phyloP scores from a whole-genome alignment of 2,113 vertebrate species.

The Cryptomyrus ogoouensis region DNA sequence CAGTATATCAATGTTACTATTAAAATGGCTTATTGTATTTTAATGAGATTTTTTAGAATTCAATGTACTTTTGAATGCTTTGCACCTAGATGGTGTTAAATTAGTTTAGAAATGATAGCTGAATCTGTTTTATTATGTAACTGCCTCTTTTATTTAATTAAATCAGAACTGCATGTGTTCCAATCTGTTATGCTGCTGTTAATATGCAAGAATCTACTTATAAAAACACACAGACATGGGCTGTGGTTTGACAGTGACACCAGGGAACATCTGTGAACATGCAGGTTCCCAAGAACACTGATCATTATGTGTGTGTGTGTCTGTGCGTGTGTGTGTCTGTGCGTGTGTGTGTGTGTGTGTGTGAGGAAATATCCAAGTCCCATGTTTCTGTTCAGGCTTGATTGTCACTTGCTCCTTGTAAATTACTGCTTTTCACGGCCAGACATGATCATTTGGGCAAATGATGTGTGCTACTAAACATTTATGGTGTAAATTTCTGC shows the following conservation, averaged over 20 bases:
- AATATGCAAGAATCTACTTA: constrained; percentile 18
- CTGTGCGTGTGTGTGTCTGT: no score
- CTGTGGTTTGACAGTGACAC: constrained; percentile 16
- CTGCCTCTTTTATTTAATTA: not conserved
- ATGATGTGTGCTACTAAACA: not conserved
- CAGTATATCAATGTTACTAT: not conserved
- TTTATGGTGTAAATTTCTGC: constrained; percentile 22
- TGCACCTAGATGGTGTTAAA: not conserved
- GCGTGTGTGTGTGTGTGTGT: no score
- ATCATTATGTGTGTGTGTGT: not conserved
- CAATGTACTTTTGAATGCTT: not conserved
- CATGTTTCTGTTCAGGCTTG: not conserved
- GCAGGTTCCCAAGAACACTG: not conserved
- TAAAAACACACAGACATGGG: not conserved
- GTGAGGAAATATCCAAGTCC: constrained; percentile 4
- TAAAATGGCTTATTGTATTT: not conserved
- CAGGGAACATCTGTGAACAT: not conserved
- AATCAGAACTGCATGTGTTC: constrained; percentile 8
- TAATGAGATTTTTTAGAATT: not conserved
- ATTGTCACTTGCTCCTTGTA: not conserved
- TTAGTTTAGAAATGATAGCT: not conserved
- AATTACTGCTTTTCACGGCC: constrained; percentile 10
- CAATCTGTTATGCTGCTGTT: not conserved
- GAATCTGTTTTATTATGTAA: constrained; percentile 6
- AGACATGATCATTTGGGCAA: constrained; percentile 12